Conservation (phyloP, 1,140 invertebrate genomes). For the Tetragnatha versicolor region DNA sequence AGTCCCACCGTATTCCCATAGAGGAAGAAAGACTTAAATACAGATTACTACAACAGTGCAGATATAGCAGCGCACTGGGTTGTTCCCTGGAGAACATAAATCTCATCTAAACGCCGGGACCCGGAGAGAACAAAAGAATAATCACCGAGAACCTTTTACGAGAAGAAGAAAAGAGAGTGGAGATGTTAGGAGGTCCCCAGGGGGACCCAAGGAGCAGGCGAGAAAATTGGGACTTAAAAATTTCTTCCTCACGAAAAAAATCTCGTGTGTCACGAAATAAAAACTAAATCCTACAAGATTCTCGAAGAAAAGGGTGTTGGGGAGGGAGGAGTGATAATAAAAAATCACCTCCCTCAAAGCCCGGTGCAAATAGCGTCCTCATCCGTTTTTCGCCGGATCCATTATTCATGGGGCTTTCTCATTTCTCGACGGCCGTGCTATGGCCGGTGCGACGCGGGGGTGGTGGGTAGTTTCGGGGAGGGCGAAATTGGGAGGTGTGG, state of each 20-base stretch:
- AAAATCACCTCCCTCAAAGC: neutral
- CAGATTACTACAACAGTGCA: too few relatives aligned
- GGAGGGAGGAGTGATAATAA: neutral
- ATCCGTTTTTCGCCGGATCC: conserved; percentile 21
- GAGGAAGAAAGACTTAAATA: too few relatives aligned
- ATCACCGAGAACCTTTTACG: too few relatives aligned
- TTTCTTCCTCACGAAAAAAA: conserved; percentile 22
- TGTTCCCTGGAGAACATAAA: too few relatives aligned
- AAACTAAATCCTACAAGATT: conserved; percentile 46
- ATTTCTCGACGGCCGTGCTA: conserved; percentile 5
- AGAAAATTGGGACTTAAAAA: conserved; percentile 54
- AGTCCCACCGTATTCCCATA: too few relatives aligned
- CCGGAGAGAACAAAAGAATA: too few relatives aligned
- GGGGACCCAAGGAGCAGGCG: neutral
- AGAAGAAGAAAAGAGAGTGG: neutral
- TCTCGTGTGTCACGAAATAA: conserved; percentile 8
- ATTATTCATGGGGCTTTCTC: conserved; percentile 48
- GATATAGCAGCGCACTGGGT: too few relatives aligned
- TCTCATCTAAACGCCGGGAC: too few relatives aligned
- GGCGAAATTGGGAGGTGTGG: conserved; percentile 27
- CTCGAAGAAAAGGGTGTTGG: conserved; percentile 15
- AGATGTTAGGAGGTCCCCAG: neutral
- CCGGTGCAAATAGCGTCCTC: conserved; percentile 40
- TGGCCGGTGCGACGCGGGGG: neutral
- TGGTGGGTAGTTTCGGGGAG: conserved; percentile 9